Evolutionary conservation across 2,888 invertebrate species (phyloP).

Genomic region (Coelopa pilipes): DNA sequence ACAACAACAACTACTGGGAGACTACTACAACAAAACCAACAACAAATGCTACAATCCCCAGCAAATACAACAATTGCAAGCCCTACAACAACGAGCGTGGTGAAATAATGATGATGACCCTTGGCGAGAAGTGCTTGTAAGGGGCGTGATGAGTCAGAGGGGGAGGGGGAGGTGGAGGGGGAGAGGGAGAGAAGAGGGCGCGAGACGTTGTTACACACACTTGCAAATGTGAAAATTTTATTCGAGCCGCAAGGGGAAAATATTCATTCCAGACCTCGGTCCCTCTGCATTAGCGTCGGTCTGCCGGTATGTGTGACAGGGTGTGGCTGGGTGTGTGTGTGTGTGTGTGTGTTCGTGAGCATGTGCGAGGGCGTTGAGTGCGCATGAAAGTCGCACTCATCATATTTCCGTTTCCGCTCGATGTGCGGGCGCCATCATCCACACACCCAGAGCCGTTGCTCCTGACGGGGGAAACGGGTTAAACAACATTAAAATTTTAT

Average conservation of each 20-base stretch:
- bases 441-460: constrained; percentile 10
- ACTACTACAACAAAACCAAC: neutral
- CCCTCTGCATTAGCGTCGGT: neutral
- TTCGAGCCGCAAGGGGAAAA: neutral
- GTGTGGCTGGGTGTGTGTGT: neutral
- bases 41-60: too few relatives aligned
- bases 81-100: neutral
- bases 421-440: constrained; percentile 9
- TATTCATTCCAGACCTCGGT: neutral
- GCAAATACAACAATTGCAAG: neutral
- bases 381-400: constrained; percentile 39
- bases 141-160: neutral
- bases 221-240: constrained; percentile 32
- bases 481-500: constrained; percentile 41
- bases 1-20: too few relatives aligned
- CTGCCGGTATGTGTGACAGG: neutral
- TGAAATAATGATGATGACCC: constrained; percentile 35
- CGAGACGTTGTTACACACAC: neutral
- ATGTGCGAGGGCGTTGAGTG: constrained; percentile 1
- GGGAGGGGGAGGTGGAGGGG: neutral
- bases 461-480: constrained; percentile 30
- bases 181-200: neutral
- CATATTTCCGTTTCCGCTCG: constrained; percentile 37
- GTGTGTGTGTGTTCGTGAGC: neutral
- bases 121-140: neutral